Conservation (phyloP, 2,797 vertebrate genomes). For the Acanthiza pusilla region DNA sequence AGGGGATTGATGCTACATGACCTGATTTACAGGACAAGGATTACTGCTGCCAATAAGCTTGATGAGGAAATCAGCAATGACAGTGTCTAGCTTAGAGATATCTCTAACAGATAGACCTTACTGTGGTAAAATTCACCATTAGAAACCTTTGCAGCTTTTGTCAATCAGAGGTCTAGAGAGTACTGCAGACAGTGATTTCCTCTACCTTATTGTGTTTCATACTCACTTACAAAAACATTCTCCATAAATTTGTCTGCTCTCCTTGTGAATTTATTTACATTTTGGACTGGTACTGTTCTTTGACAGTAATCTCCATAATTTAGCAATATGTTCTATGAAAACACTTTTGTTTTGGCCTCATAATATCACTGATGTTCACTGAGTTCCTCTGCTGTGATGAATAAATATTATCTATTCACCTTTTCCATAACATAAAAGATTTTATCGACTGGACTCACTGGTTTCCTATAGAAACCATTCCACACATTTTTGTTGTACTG, state of each 20-base stretch:
- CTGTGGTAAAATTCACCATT: neutral
- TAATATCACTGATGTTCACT: neutral
- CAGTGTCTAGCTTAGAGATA: neutral
- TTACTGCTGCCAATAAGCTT: neutral
- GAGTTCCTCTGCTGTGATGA: neutral
- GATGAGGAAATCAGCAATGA: neutral
- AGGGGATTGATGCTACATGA: neutral
- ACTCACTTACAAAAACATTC: neutral
- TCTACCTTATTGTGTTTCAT: neutral
- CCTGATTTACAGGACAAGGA: neutral
- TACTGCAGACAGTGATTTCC: neutral
- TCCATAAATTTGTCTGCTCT: neutral
- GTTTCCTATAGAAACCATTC: neutral
- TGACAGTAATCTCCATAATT: neutral
- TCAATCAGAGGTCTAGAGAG: neutral
- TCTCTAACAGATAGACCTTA: neutral
- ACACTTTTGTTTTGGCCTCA: neutral
- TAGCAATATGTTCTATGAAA: neutral
- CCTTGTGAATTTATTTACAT: neutral
- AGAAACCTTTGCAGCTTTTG: neutral
- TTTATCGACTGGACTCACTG: neutral
- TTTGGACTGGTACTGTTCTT: neutral
- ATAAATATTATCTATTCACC: neutral
- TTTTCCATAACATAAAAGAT: neutral
- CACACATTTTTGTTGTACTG: neutral